Evolutionary conservation across 2,113 vertebrate genomes (phyloP), one percentile per base, ranked within the genome.

Genomic region (Lanius collurio): DNA sequence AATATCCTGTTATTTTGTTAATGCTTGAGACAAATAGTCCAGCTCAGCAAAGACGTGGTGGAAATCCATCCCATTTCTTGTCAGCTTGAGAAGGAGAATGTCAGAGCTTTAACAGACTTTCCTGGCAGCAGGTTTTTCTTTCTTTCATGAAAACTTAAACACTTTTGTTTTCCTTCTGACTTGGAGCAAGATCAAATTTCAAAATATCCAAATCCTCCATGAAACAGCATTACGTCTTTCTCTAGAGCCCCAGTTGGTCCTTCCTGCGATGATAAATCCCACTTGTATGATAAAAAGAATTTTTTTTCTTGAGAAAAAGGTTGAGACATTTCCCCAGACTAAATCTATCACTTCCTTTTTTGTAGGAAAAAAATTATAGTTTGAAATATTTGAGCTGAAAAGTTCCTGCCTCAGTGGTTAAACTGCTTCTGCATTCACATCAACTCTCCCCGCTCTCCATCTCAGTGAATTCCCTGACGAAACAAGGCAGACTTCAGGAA

Each of bases 111-210:
- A 62, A 39, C 21, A 82, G 64, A 60, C 44, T 71, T 60, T 86
- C 37, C 44, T 80, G 83, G 80, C 76, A 89, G 50, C 88, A 90
- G 8, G 49, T 78, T 92, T 90, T 22, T 22, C 37, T 87, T 92
- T 93, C 28, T 86, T 88, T 95, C 56, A 85, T 24, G 44, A 71
- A 93, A 94, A 84, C 53, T 79, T 78, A 42, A 75, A 70, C 68
- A 64, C 11, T 87, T 80, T 89, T 92, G 13, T 30, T 93, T 93
- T 96, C 21, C 30, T 94, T 93, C 87, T 82, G 60, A 92, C 77
- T 94, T 97, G 94, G 91, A 96, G 81, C 33, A 69, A 87, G 65
- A 95, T 91, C 87, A 93, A 95, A 71, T 93, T 96, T 89, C 41
- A 76, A 31, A 94, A 90, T 90, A 93, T 44, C 31, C 89, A 95